Percentiles rank a stretch among this genome's conserved stretches.
Evolutionary conservation across 2,888 invertebrate species (phyloP).

Genomic region (Athalia cordata): DNA sequence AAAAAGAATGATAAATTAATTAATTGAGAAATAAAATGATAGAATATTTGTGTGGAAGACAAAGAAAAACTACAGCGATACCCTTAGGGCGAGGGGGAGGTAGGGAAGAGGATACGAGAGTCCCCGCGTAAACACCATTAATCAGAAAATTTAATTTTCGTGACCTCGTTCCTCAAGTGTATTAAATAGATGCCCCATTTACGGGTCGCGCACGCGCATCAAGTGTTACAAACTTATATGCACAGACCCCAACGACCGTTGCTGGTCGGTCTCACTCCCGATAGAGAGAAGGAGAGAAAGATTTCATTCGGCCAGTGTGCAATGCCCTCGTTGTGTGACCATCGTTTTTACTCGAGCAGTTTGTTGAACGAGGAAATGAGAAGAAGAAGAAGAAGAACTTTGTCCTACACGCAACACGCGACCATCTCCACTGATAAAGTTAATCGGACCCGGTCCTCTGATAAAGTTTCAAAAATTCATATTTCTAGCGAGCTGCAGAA

Average conservation of each 20-base stretch:
- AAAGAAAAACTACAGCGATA: not conserved
- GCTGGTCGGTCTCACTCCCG: not conserved
- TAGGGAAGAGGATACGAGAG: constrained; percentile 4
- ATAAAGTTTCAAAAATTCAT: not conserved
- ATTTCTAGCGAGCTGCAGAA: not conserved
- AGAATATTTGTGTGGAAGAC: not conserved
- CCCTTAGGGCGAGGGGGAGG: not conserved
- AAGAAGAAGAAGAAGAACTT: not conserved
- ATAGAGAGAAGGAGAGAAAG: constrained; percentile 7
- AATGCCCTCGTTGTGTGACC: constrained; percentile 35
- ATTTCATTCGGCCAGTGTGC: constrained; percentile 24
- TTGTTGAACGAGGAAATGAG: constrained; percentile 19
- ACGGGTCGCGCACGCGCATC: constrained; percentile 62
- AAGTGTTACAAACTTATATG: not conserved
- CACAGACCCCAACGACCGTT: not conserved
- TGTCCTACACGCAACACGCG: not conserved
- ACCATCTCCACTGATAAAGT: no score
- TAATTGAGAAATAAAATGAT: no score
- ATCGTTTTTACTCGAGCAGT: not conserved
- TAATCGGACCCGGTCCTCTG: not conserved
- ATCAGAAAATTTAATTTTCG: constrained; percentile 72
- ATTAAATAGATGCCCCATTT: constrained; percentile 68
- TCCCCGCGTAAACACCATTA: constrained; percentile 55
- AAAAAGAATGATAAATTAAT: no score
- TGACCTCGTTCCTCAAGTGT: constrained; percentile 70